Base-by-base conservation (phyloP, 1,140 invertebrate genomes). In the Bombus confusus region DNA sequence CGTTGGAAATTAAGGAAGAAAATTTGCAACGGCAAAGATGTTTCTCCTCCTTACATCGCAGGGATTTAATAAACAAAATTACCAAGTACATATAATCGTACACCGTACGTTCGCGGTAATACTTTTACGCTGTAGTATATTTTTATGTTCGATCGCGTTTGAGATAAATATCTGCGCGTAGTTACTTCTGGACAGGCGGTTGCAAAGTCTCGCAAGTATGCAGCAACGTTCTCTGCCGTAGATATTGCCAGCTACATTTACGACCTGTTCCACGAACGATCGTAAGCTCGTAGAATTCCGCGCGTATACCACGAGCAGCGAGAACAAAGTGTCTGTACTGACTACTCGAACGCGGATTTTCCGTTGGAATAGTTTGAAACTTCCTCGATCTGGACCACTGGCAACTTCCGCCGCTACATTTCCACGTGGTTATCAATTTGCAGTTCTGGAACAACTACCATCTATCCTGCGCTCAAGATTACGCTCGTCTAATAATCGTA, bases 51-150 rank as follows among this genome's bases (percentile, higher is more conserved):
- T 22, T 0, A 22, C 2, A 22, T 3, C 3, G 3, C 47, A 52
- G 18, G 47, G 1, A 52, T 52, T 52, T 52, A 52, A 52, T 52
- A 22, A 52, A 22, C 6, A 22, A 52, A 22, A 52, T 52, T 52
- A 22, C 18, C 47, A 52, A 52, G 13, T 22, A 22, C 47, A 0
- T 22, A 6, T 52, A 22, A 52, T 22, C 5, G 8, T 52, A 52
- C 22, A 52, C 0, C 2, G 18, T 8, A 22, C 18, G 47, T 52
- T 52, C 18, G 5, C 1, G 18, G 5, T 0, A 0, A 18, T 52
- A n/a, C n/a, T n/a, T n/a, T n/a, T n/a, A n/a, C n/a, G n/a, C n/a
- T n/a, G n/a, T n/a, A 18, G 18, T 52, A 52, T 52, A 52, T 52
- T 52, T 52, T 52, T 52, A 52, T 52, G 18, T 22, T 22, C 8